These are phyloP conservation scores for Bradynema listronoti DNA, from an alignment of 1,140 invertebrate genomes.

Conservation along the genomic window DNA sequence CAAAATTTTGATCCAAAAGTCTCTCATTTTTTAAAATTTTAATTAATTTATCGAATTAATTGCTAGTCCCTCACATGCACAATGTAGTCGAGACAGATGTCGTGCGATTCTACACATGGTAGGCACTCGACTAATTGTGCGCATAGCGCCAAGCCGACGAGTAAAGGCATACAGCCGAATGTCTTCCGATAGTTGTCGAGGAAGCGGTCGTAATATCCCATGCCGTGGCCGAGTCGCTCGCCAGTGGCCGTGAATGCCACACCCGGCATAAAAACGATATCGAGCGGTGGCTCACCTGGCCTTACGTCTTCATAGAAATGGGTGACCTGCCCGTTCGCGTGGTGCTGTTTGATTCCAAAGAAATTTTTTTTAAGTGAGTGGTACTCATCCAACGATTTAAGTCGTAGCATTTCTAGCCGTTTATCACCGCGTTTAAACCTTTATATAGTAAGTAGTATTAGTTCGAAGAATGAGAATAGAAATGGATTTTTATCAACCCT, in stretches of 20 bases:
- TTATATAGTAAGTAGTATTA: too few relatives aligned
- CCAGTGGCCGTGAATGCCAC: conserved; percentile 25
- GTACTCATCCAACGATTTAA: conserved; percentile 11
- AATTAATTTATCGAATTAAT: too few relatives aligned
- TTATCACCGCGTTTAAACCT: conserved; percentile 8
- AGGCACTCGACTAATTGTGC: neutral
- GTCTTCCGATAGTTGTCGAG: conserved; percentile 7
- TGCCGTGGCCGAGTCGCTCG: conserved; percentile 24
- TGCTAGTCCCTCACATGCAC: neutral
- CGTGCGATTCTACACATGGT: conserved; percentile 7
- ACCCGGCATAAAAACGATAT: conserved; percentile 26
- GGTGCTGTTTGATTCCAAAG: conserved; percentile 23
- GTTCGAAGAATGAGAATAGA: too few relatives aligned
- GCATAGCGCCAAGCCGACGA: conserved; percentile 14
- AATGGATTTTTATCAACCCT: too few relatives aligned
- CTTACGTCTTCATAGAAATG: conserved; percentile 7
- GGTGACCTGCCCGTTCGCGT: neutral
- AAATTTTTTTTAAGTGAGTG: conserved; percentile 16
- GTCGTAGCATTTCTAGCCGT: conserved; percentile 20
- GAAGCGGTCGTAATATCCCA: conserved; percentile 30
- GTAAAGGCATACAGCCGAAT: conserved; percentile 13
- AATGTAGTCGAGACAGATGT: neutral
- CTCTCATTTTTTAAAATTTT: too few relatives aligned
- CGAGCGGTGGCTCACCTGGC: conserved; percentile 1
- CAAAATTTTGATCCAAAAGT: too few relatives aligned